phyloP scores from a whole-genome alignment of 2,113 vertebrate genomes.

The Diglossa brunneiventris region DNA sequence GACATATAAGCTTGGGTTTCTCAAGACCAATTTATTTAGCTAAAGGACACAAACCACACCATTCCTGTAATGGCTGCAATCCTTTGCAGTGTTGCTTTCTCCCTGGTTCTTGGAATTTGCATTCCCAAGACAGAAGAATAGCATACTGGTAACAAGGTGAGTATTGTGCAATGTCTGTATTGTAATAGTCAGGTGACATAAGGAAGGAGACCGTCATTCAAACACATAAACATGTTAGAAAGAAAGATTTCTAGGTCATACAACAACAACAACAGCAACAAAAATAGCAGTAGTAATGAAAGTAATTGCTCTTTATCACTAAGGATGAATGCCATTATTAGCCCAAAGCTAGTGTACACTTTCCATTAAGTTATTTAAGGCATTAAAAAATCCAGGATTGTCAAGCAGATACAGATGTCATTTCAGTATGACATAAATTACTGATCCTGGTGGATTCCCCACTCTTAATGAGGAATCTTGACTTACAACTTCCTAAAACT shows the following conservation, averaged over 20 bases:
- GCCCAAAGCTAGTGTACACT: neutral
- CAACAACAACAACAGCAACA: neutral
- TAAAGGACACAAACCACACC: neutral
- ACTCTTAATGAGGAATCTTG: neutral
- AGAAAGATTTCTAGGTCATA: neutral
- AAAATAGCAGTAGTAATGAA: neutral
- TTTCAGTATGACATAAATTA: neutral
- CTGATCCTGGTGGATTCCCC: neutral
- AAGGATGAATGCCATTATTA: neutral
- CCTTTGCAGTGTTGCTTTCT: neutral
- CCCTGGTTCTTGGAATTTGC: neutral
- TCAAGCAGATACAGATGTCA: neutral
- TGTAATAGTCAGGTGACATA: neutral
- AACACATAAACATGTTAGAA: neutral
- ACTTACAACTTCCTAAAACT: neutral
- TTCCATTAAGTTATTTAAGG: neutral
- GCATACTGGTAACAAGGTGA: neutral
- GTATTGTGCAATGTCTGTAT: neutral
- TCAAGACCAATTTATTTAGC: neutral
- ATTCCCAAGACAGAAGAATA: neutral
- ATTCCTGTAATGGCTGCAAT: neutral
- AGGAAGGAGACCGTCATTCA: neutral
- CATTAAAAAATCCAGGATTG: neutral
- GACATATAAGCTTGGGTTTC: neutral
- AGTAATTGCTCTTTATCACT: neutral